Percentiles rank a stretch among this genome's conserved stretches.
Evolutionary conservation across 2,113 vertebrate species (phyloP).

Genomic region (Calidris pygmaea): DNA sequence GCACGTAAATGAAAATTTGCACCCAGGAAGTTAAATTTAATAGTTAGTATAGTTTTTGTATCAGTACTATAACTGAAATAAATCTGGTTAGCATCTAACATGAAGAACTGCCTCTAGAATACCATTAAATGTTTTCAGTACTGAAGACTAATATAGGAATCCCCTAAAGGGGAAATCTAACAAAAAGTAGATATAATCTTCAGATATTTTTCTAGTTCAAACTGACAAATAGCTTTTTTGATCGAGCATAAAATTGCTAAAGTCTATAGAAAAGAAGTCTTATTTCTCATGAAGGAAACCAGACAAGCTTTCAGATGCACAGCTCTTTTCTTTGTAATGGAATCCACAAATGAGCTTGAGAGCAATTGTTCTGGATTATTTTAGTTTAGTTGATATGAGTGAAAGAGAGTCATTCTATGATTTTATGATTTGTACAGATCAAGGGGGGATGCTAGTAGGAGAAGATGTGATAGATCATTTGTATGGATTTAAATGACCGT

Average conservation of each 20-base stretch:
- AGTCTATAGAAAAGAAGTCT: not conserved
- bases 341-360: not conserved
- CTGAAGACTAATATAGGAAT: not conserved
- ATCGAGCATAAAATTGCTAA: not conserved
- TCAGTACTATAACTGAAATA: not conserved
- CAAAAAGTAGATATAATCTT: not conserved
- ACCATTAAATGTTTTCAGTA: not conserved
- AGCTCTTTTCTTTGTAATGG: not conserved
- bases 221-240: not conserved
- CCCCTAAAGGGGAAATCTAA: not conserved
- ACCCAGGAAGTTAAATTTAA: not conserved
- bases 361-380: not conserved
- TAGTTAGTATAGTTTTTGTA: not conserved
- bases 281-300: not conserved
- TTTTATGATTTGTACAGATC: not conserved
- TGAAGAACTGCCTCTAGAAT: not conserved
- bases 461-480: not conserved
- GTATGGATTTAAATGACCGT: not conserved
- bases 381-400: not conserved
- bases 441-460: not conserved
- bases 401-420: not conserved
- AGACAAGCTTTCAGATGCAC: not conserved
- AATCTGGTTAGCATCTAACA: not conserved
- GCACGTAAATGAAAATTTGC: not conserved
- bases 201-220: not conserved